Percentiles rank a stretch among this genome's conserved stretches.
phyloP scores from a whole-genome alignment of 2,113 vertebrate genomes.

The Xiphophorus hellerii region DNA sequence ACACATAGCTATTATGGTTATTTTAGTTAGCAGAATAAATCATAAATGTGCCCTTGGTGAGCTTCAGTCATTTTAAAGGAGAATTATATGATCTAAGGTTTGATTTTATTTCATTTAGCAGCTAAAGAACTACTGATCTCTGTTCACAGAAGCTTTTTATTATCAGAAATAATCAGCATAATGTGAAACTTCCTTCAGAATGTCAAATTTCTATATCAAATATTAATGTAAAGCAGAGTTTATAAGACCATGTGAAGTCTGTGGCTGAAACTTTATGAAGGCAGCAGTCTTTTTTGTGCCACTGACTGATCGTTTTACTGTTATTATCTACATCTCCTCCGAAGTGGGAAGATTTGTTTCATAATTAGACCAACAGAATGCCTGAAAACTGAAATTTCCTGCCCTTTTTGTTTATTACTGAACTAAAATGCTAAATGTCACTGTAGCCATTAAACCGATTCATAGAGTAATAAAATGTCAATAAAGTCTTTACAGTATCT shows the following conservation, averaged over 20 bases:
- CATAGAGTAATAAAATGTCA: not conserved
- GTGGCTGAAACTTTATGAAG: not conserved
- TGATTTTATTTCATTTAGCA: constrained; percentile 32
- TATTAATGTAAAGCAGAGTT: constrained; percentile 25
- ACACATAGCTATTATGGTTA: constrained; percentile 12
- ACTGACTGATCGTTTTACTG: not conserved
- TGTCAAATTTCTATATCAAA: not conserved
- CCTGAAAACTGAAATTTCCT: not conserved
- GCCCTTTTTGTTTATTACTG: not conserved
- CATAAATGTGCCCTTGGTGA: constrained; percentile 29
- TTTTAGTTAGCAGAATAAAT: constrained; percentile 39
- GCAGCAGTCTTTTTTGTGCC: not conserved
- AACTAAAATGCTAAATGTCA: not conserved
- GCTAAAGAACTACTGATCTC: constrained; percentile 30
- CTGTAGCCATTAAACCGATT: not conserved
- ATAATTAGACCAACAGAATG: not conserved
- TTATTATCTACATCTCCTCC: not conserved
- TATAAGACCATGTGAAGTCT: not conserved
- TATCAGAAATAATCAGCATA: constrained; percentile 20
- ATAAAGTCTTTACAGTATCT: not conserved
- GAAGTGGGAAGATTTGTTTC: not conserved
- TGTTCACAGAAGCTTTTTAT: constrained; percentile 21
- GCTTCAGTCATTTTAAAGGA: constrained; percentile 44
- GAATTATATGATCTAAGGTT: constrained; percentile 48
- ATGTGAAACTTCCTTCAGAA: not conserved